Conservation (phyloP, 2,113 vertebrate genomes). For the Shinisaurus crocodilurus region DNA sequence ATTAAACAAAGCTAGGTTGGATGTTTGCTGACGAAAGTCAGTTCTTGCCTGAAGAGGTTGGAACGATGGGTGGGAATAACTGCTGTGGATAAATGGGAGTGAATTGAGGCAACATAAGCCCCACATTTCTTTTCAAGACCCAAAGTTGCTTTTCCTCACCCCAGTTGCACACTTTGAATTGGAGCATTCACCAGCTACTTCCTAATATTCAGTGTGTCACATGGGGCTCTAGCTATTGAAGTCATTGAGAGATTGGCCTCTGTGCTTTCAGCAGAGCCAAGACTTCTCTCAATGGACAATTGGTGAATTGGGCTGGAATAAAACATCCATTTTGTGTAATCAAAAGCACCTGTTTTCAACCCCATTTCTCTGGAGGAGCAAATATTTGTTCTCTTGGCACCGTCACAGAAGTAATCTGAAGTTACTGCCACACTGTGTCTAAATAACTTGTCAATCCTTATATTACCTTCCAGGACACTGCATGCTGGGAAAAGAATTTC, state of each 20-base stretch:
- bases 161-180: slow-evolving; percentile 6
- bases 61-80: neutral
- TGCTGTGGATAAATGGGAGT: slow-evolving; percentile 2
- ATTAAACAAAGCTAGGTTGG: slow-evolving; percentile 1
- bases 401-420: neutral
- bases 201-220: slow-evolving; percentile 6
- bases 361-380: neutral
- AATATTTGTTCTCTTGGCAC: slow-evolving; percentile 22
- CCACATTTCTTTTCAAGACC: neutral
- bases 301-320: neutral
- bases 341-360: slow-evolving; percentile 2
- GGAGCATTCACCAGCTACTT: slow-evolving; percentile 4
- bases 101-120: neutral
- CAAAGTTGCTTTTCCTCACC: slow-evolving; percentile 2
- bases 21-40: neutral
- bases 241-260: neutral
- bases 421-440: neutral
- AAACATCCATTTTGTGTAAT: neutral
- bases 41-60: slow-evolving; percentile 3
- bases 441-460: neutral
- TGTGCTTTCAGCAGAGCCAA: slow-evolving; percentile 12
- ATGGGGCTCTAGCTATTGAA: slow-evolving; percentile 12
- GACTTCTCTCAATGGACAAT: neutral
- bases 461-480: neutral
- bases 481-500: neutral